phyloP scores from a whole-genome alignment of 2,113 vertebrate species.

The Pterocles orientalis region DNA sequence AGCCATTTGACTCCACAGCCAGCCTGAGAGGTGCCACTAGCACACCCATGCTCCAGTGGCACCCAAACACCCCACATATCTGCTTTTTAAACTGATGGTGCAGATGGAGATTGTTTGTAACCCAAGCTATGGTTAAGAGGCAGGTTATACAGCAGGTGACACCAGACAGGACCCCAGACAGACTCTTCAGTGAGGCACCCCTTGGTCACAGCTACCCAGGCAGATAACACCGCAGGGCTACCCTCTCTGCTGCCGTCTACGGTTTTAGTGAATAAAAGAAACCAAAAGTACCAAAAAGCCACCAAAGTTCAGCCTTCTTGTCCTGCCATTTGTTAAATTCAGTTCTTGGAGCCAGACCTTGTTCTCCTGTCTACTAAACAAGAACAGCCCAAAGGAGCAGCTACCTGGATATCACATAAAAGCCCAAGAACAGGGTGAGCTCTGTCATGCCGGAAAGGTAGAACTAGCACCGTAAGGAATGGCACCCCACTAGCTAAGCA shows the following conservation, averaged over 20 bases:
- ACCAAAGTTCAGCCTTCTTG: not conserved
- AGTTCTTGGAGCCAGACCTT: not conserved
- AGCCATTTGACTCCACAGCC: not conserved
- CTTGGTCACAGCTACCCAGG: rapidly evolving
- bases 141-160: not conserved
- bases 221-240: rapidly evolving
- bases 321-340: not conserved
- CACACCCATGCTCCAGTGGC: rapidly evolving
- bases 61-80: rapidly evolving
- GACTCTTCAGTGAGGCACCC: no score
- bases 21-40: not conserved
- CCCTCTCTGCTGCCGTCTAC: rapidly evolving
- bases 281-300: not conserved
- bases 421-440: not conserved
- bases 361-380: not conserved
- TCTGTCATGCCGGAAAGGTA: not conserved
- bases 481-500: not conserved
- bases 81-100: rapidly evolving
- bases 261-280: not conserved
- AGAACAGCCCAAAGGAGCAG: not conserved
- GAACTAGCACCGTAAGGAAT: not conserved
- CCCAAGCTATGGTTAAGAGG: no score
- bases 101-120: not conserved
- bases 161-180: not conserved
- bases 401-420: not conserved